Evolutionary conservation across 2,888 invertebrate genomes (phyloP).

Genomic region (Eugnorisma glareosa): DNA sequence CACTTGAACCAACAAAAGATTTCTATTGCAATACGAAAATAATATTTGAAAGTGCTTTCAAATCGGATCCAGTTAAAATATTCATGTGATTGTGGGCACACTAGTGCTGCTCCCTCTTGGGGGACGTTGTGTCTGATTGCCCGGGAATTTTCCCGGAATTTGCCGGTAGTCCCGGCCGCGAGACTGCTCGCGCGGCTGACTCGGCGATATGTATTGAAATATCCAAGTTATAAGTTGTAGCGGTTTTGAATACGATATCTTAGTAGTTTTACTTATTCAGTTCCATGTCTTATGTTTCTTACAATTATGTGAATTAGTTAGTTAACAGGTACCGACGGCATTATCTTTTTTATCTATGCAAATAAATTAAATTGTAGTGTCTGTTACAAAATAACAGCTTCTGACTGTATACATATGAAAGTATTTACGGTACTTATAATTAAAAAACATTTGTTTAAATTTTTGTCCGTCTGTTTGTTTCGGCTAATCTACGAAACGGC

Average conservation of each 20-base stretch:
- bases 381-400: too few relatives aligned
- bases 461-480: too few relatives aligned
- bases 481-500: too few relatives aligned
- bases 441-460: too few relatives aligned
- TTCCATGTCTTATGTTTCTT: not conserved
- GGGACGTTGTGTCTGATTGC: slow-evolving; percentile 76
- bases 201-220: slow-evolving; percentile 63
- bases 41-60: slow-evolving; percentile 40
- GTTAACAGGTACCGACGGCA: not conserved
- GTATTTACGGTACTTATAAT: too few relatives aligned
- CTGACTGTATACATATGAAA: too few relatives aligned
- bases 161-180: slow-evolving; percentile 71
- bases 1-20: slow-evolving; percentile 3
- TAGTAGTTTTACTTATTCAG: not conserved
- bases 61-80: slow-evolving; percentile 54
- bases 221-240: slow-evolving; percentile 23
- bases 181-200: slow-evolving; percentile 69
- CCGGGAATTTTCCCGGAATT: slow-evolving; percentile 74
- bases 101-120: slow-evolving; percentile 65
- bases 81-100: slow-evolving; percentile 66
- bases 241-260: not conserved
- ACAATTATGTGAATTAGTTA: not conserved
- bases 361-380: not conserved
- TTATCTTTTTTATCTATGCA: not conserved
- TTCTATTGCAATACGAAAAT: slow-evolving; percentile 28